Evolutionary conservation across 2,113 vertebrate species (phyloP), one percentile per base, ranked within the genome.

Genomic region (Trichomycterus rosablanca): DNA sequence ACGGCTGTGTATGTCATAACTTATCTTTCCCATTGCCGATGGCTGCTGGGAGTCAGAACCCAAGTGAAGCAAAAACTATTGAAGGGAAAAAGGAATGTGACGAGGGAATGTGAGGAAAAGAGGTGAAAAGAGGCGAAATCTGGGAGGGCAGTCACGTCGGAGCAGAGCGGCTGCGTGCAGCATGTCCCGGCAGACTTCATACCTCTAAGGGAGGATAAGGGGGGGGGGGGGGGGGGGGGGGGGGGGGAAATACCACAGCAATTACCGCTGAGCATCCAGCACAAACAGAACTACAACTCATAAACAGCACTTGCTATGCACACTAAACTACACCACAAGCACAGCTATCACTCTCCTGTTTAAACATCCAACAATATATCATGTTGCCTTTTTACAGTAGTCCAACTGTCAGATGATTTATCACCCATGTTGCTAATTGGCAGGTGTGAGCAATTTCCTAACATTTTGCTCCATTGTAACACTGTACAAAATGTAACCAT

Each of bases 171-270:
- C 34, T 70, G 83, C 34, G 43, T 76, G 46, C 80, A 83, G 90
- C 91, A 92, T 89, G 93, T 92, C 90, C 76, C 86, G 76, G 94
- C 92, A 93, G 85, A 91, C 63, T 73, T 80, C 77, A 81, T 78
- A 82, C 76, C 74, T 79, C 75, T 70, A 48, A 45, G 62, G 45
- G 71, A 74, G 67, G 58, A 42, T 26, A 63, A 42, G 55, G 28
- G 53, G 56, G 15, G n/a, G n/a, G n/a, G n/a, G n/a, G 62, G 45
- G 71, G 74, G 67, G 58, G 37, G 22, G 61, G 39, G 55, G 28
- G 53, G 56, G 15, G 70, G 61, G 71, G 59, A 66, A 80, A 86
- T 76, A 83, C 70, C 70, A 63, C 61, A 79, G 50, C 52, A 74
- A 78, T 80, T 82, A 85, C 78, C 11, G 26, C 24, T 79, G 66